Evolutionary conservation across 1,140 invertebrate species (phyloP), one percentile per base, ranked within the genome.

Genomic region (Drosophila trapezifrons): DNA sequence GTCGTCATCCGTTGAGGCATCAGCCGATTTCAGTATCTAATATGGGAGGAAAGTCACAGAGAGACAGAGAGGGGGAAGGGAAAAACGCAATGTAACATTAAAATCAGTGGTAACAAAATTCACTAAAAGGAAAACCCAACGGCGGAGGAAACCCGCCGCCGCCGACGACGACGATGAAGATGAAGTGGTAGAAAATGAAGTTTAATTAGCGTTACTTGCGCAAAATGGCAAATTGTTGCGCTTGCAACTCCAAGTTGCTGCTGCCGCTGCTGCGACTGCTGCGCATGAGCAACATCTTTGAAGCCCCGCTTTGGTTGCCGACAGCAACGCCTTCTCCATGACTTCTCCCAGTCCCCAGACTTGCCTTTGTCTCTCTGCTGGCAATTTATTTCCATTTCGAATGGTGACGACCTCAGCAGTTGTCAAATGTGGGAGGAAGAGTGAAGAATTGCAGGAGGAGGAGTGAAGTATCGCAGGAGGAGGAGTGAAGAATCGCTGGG

Each of bases 181-280:
- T 90, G 75, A 78, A 79, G 78, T 82, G 76, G 77, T 81, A 70
- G 76, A 91, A 74, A 86, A 90, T 89, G 71, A 89, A 91, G 78
- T 84, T 85, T 90, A 89, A 87, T 87, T 90, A 90, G 83, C 83
- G 74, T 90, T 90, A 90, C 82, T 89, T 81, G 87, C 80, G 82
- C 78, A 87, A 84, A 85, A 91, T 90, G 84, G 83, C 77, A 90
- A 90, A 90, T 90, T 91, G 87, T 89, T 91, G 87, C 65, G 72
- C 62, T 49, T 78, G 78, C 72, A 57, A 54, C 51, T 54, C 29
- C 29, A 37, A 54, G 13, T 54, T 66, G 73, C 71, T 65, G 59
- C 29, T 43, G 59, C 45, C 25, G 29, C 20, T 57, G 22, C n/a
- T 22, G 56, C 17, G 40, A 58, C 42, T 46, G 63, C 42, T 47